A percentile compares a stretch with the other conserved stretches of the same genome.
Evolutionary conservation across 1,140 invertebrate genomes (phyloP).

Genomic region (Palaemon carinicauda): DNA sequence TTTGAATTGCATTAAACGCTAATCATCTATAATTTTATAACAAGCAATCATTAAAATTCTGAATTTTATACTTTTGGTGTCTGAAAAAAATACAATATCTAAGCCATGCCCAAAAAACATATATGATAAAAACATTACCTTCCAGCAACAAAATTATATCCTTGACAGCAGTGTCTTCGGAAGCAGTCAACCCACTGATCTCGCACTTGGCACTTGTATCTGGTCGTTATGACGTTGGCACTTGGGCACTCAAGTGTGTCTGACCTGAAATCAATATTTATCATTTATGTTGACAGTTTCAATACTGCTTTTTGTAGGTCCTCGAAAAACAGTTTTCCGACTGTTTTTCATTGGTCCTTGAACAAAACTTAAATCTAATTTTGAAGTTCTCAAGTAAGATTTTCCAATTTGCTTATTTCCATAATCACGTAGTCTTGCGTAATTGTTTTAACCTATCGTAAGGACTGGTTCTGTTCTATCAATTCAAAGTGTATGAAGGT

Average conservation of each 20-base stretch:
- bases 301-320: too few relatives aligned
- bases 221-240: conserved; percentile 68
- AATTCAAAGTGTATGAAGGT: too few relatives aligned
- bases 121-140: conserved; percentile 59
- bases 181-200: conserved; percentile 68
- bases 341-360: too few relatives aligned
- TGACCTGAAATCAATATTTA: conserved; percentile 57
- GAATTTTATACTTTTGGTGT: background rate
- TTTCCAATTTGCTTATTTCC: too few relatives aligned
- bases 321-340: too few relatives aligned
- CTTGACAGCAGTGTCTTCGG: conserved; percentile 69
- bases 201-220: conserved; percentile 68
- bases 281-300: too few relatives aligned
- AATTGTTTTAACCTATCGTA: too few relatives aligned
- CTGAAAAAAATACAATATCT: background rate
- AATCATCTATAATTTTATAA: background rate
- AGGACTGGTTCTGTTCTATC: too few relatives aligned
- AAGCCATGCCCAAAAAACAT: background rate
- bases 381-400: too few relatives aligned
- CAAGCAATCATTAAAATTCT: background rate
- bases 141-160: conserved; percentile 68
- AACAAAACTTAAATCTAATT: too few relatives aligned
- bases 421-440: too few relatives aligned
- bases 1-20: too few relatives aligned
- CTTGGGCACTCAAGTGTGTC: conserved; percentile 68